These are phyloP conservation scores for Diachasmimorpha longicaudata DNA, from an alignment of 1,140 invertebrate species.

Conservation along the genomic window DNA sequence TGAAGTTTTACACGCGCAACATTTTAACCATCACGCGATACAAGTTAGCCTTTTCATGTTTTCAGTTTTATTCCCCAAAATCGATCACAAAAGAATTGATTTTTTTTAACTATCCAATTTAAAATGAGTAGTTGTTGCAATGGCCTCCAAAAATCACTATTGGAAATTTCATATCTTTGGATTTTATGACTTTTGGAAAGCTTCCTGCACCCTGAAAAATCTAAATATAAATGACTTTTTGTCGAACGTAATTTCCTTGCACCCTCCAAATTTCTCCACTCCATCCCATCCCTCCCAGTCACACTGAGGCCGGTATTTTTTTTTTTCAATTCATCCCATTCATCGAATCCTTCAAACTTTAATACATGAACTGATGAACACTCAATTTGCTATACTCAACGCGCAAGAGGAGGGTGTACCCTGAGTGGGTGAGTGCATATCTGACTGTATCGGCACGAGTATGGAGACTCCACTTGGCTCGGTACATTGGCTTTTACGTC, in stretches of 20 bases:
- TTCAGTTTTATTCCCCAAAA: background rate
- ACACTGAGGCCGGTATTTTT: background rate
- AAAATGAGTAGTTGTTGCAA: no score
- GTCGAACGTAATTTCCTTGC: no score
- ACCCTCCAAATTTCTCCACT: no score
- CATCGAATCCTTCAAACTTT: background rate
- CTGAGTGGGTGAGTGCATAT: background rate
- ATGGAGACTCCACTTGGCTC: background rate
- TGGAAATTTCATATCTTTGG: no score
- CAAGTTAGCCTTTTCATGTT: background rate
- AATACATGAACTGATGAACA: background rate
- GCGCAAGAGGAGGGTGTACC: background rate
- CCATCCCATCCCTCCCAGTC: no score
- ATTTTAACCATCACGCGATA: background rate
- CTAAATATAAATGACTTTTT: no score
- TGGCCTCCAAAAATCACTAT: no score
- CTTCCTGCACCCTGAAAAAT: no score
- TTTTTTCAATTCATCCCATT: background rate
- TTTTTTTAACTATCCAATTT: no score
- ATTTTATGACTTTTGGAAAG: no score
- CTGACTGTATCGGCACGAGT: background rate
- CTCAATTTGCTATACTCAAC: background rate
- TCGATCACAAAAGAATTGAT: background rate
- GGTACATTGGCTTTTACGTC: slow-evolving; percentile 19
- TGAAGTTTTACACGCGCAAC: background rate